Percentiles rank a stretch among this genome's conserved stretches.
These are phyloP conservation scores for Huso huso DNA, from an alignment of 2,797 vertebrate genomes.

Conservation along the genomic window DNA sequence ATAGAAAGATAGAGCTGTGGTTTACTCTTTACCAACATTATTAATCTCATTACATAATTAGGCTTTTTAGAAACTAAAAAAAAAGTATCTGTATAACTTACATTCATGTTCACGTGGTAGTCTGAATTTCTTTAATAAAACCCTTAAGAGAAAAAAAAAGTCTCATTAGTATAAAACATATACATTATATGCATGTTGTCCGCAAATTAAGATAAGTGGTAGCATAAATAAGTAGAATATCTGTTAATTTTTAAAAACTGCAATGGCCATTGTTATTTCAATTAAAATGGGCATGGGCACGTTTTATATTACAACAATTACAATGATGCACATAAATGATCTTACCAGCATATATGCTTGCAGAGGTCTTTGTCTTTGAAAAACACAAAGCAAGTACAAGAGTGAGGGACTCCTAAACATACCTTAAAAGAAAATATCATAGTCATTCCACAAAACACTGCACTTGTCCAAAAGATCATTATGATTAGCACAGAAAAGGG, in stretches of 20 bases:
- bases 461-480: too few species aligned
- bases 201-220: too few species aligned
- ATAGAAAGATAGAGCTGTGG: slow-evolving; percentile 1
- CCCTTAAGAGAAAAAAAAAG: slow-evolving; percentile 30
- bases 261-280: too few species aligned
- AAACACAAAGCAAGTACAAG: slow-evolving; percentile 40
- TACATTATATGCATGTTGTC: too few species aligned
- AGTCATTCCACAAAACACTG: too few species aligned
- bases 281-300: too few species aligned
- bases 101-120: slow-evolving; percentile 65
- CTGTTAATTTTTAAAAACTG: too few species aligned
- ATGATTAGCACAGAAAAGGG: too few species aligned
- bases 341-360: slow-evolving; percentile 52
- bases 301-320: too few species aligned
- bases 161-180: too few species aligned
- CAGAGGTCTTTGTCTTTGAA: slow-evolving; percentile 38
- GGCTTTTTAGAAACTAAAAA: neutral
- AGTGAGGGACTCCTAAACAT: slow-evolving; percentile 46
- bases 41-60: neutral
- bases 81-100: slow-evolving; percentile 37
- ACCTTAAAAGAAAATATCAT: slow-evolving; percentile 31
- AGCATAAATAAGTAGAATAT: too few species aligned
- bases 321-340: neutral
- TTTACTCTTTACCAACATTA: slow-evolving; percentile 15
- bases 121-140: slow-evolving; percentile 63